Evolutionary conservation across 2,113 vertebrate genomes (phyloP), one percentile per base, ranked within the genome.

Genomic region (Podiceps cristatus): DNA sequence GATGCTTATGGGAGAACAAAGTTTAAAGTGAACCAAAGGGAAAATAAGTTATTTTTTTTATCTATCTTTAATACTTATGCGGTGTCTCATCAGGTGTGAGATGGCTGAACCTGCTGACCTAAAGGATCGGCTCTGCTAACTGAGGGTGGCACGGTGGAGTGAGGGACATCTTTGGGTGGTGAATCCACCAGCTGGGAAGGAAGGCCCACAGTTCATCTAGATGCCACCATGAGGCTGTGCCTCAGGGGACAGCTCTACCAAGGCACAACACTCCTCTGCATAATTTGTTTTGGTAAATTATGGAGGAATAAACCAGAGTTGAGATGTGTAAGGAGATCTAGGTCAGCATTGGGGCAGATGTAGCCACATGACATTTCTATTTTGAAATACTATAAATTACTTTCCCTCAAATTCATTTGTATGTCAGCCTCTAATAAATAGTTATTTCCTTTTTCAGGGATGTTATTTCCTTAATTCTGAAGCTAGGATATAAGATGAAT

Each of bases 101-200:
- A 11, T 29, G 33, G 13, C 27, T 56, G 75, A 80, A 60, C 5
- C n/a, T 33, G 11, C 9, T 50, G 56, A 64, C 44, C 24, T 68
- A 69, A 82, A 52, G 25, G 8, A 35, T 56, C 28, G 60, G 14
- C 29, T 86, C 13, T 86, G 49, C 12, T 56, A 22, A 33, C 17
- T 33, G 24, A 40, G 18, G 29, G 9, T 31, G 50, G 22, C 4
- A 3, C 1, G 11, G 28, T 44, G 73, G 10, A 63, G 8, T 3
- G 23, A 78, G 28, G 59, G 14, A 73, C 50, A 33, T 25, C 25
- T 45, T 5, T 29, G 23, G 5, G 20, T 47, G 33, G 29, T n/a
- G 49, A 83, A 79, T 53, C 15, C n/a, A 80, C 4, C 2, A 0
- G 3, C 0, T 83, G 67, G n/a, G 44, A 64, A 49, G 29, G 27